A percentile compares a stretch with the other conserved stretches of the same genome.
Evolutionary conservation across 2,113 vertebrate genomes (phyloP).

Genomic region (Dipodomys stephensi): DNA sequence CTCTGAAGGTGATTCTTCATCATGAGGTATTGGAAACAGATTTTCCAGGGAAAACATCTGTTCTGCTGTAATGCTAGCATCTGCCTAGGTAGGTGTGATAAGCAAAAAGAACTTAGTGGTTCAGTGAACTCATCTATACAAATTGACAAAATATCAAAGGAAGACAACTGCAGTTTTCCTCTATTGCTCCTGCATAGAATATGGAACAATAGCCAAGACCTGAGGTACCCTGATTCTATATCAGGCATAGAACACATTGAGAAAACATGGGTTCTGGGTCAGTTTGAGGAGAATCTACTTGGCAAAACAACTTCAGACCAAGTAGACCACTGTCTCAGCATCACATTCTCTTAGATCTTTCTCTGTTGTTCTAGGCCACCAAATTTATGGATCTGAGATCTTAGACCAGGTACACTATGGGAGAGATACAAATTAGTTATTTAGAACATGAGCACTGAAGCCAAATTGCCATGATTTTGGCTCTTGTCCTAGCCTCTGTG

Average conservation of each 20-base stretch:
- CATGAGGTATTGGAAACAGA: constrained; percentile 69
- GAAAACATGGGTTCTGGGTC: not conserved
- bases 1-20: constrained; percentile 72
- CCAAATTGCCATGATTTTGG: not conserved
- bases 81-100: constrained; percentile 63
- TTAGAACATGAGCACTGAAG: not conserved
- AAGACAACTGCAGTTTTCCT: not conserved
- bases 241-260: not conserved
- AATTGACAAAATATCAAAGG: constrained; percentile 25
- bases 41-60: constrained; percentile 76
- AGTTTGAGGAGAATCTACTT: not conserved
- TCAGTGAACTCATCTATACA: constrained; percentile 38
- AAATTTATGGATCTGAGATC: not conserved
- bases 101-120: constrained; percentile 59
- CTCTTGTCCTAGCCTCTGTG: not conserved
- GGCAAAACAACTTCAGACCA: constrained; percentile 14
- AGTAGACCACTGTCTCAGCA: not conserved
- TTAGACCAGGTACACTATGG: not conserved
- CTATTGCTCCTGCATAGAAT: not conserved
- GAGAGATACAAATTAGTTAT: not conserved
- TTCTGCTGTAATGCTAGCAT: constrained; percentile 56
- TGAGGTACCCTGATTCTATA: not conserved
- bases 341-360: not conserved
- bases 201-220: not conserved
- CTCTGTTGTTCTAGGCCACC: not conserved